Evolutionary conservation across 1,140 invertebrate genomes (phyloP).

Genomic region (Thaumatotibia leucotreta): DNA sequence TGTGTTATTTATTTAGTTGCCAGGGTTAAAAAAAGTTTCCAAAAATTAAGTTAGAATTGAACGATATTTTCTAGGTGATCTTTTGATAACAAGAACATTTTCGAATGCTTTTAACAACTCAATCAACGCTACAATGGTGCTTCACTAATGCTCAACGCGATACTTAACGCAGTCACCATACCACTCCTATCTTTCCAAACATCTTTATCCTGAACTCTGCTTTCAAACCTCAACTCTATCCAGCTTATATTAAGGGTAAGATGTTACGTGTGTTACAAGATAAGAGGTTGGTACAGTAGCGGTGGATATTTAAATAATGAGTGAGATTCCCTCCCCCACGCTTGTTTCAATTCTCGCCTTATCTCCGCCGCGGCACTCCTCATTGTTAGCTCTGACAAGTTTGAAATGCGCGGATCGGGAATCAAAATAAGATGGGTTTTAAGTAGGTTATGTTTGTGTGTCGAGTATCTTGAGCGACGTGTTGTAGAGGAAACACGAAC

Average conservation of each 20-base stretch:
- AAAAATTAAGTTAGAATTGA: no score
- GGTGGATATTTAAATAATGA: slow-evolving; percentile 70
- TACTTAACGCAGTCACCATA: slow-evolving; percentile 52
- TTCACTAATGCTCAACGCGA: slow-evolving; percentile 47
- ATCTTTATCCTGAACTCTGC: neutral
- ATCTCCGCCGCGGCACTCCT: slow-evolving; percentile 59
- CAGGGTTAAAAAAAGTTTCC: no score
- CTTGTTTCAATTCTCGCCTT: slow-evolving; percentile 54
- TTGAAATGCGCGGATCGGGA: slow-evolving; percentile 11
- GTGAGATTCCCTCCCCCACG: slow-evolving; percentile 33
- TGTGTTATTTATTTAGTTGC: no score
- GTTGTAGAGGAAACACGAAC: no score
- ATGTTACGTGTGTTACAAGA: neutral
- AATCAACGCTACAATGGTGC: slow-evolving; percentile 56
- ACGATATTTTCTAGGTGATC: neutral
- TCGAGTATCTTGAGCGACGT: neutral
- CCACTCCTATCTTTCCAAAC: neutral
- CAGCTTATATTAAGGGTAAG: neutral
- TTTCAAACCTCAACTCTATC: neutral
- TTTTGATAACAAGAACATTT: neutral
- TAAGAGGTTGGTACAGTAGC: neutral
- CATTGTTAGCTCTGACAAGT: slow-evolving; percentile 20
- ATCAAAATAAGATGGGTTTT: slow-evolving; percentile 4
- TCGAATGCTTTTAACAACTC: slow-evolving; percentile 29
- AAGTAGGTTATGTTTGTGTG: neutral